Evolutionary conservation across 2,113 vertebrate genomes (phyloP).

Genomic region (Etheostoma cragini): DNA sequence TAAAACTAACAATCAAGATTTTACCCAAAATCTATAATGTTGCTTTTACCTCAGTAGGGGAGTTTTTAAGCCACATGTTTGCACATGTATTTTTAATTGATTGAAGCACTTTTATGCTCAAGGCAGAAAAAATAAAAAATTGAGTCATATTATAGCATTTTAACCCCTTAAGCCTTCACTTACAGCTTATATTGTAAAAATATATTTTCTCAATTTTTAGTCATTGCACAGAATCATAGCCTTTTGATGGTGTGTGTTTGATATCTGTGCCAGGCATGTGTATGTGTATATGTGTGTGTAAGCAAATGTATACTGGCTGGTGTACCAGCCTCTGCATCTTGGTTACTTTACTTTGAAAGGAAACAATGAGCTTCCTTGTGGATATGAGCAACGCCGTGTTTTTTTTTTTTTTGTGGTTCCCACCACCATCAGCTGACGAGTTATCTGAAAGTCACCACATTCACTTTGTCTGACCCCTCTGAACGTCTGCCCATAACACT

Average conservation of each 20-base stretch:
- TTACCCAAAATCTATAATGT: background rate
- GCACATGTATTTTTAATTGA: constrained; percentile 16
- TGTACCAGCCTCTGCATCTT: background rate
- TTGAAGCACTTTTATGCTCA: constrained; percentile 35
- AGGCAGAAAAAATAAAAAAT: background rate
- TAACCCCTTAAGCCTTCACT: constrained; percentile 46
- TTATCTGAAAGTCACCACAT: constrained; percentile 4
- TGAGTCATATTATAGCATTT: background rate
- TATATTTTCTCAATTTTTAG: constrained; percentile 18
- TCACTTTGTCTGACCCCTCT: constrained; percentile 22
- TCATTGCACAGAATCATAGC: constrained; percentile 5
- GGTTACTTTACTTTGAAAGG: constrained; percentile 22
- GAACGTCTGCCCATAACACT: constrained; percentile 5
- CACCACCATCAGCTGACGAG: background rate
- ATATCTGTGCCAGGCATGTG: constrained; percentile 33
- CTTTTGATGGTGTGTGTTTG: constrained; percentile 18
- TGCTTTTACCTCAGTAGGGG: constrained; percentile 7
- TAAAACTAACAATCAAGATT: constrained; percentile 21
- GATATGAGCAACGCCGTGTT: constrained; percentile 32
- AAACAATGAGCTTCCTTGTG: constrained; percentile 38
- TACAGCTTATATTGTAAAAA: constrained; percentile 10
- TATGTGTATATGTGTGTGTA: background rate
- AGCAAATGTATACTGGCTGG: background rate
- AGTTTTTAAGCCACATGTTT: constrained; percentile 23
- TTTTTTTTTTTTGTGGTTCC: background rate